Base-by-base conservation (phyloP, 2,113 vertebrate genomes). In the Phrynocephalus versicolor region DNA sequence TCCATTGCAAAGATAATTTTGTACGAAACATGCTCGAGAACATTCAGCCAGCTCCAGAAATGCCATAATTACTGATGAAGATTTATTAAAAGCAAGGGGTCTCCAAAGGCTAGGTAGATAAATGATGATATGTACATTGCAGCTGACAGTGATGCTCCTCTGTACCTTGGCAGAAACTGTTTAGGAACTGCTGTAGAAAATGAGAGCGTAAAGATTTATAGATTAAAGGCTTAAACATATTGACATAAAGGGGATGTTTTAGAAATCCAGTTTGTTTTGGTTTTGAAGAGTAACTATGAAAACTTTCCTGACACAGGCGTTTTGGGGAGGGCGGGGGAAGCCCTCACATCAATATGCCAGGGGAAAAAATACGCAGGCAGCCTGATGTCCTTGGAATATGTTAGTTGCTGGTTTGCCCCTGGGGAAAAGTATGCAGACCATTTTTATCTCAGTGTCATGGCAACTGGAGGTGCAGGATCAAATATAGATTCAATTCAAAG, bases 391-490 rank as follows among this genome's bases (percentile, higher is more conserved):
- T 91, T 86, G 76, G 60, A 89, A 55, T 81, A 82, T 10, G 30
- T 21, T 78, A 87, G 79, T 30, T 91, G 70, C 79, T 86, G 62
- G 71, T 84, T 87, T 62, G 82, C 65, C 89, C 84, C 79, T 10
- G 35, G 74, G 67, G 45, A 75, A 86, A 69, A 91, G 88, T 19
- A 81, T n/a, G 62, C 80, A 57, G 25, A 83, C 67, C 80, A 71
- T 88, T 89, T 37, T 90, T 83, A 81, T 92, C 65, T 75, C 71
- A 88, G 69, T 58, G 15, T 83, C 88, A 92, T 91, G 84, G 88
- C 87, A 94, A 93, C 85, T 0, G 60, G 75, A 92, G 72, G 70
- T 41, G 35, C 64, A 90, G 35, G 74, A 92, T 83, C 88, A 92
- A 92, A 86, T 74, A 71, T 18, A 87, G 64, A 73, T 0, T 85